Percentiles rank a stretch among this genome's conserved stretches.
Evolutionary conservation across 2,888 invertebrate species (phyloP).

Genomic region (Dolichopus griseipennis): DNA sequence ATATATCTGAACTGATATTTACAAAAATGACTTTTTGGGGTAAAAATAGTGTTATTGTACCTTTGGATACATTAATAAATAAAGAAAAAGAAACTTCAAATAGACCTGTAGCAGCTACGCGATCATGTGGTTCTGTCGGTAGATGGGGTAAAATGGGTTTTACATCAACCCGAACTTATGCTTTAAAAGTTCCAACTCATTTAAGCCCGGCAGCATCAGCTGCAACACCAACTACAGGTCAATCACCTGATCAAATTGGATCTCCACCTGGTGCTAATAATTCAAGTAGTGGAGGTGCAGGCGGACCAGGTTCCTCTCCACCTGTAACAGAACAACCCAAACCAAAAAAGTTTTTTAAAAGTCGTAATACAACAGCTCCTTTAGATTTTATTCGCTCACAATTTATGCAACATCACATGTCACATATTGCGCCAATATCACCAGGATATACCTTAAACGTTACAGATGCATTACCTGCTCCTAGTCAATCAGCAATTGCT

Average conservation of each 20-base stretch:
- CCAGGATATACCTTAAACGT: slow-evolving; percentile 31
- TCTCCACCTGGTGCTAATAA: slow-evolving; percentile 2
- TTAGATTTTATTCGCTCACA: slow-evolving; percentile 38
- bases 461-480: slow-evolving; percentile 17
- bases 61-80: slow-evolving; percentile 52
- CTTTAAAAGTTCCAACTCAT: slow-evolving; percentile 31
- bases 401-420: slow-evolving; percentile 39
- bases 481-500: slow-evolving; percentile 16
- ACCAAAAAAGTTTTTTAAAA: slow-evolving; percentile 86
- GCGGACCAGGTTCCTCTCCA: slow-evolving; percentile 19
- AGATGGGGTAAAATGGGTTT: slow-evolving; percentile 93
- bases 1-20: neutral
- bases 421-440: slow-evolving; percentile 32
- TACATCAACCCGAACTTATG: slow-evolving; percentile 68
- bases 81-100: slow-evolving; percentile 69
- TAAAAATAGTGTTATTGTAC: slow-evolving; percentile 56
- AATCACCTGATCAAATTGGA: slow-evolving; percentile 30
- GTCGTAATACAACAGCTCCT: slow-evolving; percentile 59
- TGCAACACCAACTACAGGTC: slow-evolving; percentile 24
- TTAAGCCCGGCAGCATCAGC: slow-evolving; percentile 30
- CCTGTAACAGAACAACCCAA: slow-evolving; percentile 48
- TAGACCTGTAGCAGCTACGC: slow-evolving; percentile 70
- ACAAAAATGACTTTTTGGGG: slow-evolving; percentile 53
- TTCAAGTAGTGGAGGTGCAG: neutral
- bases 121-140: slow-evolving; percentile 83